These are phyloP conservation scores for Chaetoderma sp. DNA, from an alignment of 2,888 invertebrate species.

Conservation along the genomic window DNA sequence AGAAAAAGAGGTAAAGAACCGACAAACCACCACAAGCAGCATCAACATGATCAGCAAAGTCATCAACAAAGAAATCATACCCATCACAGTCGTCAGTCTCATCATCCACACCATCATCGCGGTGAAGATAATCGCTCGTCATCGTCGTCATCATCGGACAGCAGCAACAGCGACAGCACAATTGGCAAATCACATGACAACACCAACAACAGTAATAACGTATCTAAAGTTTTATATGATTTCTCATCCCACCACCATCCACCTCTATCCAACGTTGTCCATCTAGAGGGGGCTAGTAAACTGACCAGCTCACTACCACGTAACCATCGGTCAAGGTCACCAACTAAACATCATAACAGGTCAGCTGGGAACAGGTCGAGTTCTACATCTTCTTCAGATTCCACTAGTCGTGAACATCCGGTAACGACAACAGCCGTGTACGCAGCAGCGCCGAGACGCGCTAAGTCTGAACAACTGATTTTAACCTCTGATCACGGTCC, in stretches of 20 bases:
- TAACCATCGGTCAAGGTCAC: too few species aligned
- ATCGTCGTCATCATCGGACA: not conserved
- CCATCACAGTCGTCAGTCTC: not conserved
- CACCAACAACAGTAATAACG: too few species aligned
- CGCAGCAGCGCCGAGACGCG: too few species aligned
- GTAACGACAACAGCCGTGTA: not conserved
- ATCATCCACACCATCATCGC: too few species aligned
- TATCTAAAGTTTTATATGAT: constrained; percentile 4
- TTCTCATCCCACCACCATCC: constrained; percentile 1
- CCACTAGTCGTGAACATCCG: not conserved
- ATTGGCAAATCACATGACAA: not conserved
- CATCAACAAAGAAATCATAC: not conserved
- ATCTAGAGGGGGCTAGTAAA: not conserved
- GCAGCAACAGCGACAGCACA: not conserved
- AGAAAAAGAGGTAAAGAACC: too few species aligned
- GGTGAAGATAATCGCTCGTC: too few species aligned
- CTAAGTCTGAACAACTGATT: too few species aligned
- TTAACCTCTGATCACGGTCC: not conserved
- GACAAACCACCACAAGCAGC: too few species aligned
- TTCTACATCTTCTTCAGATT: not conserved
- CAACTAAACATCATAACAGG: too few species aligned
- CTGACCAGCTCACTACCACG: too few species aligned
- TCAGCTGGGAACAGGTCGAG: too few species aligned
- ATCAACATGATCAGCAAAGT: too few species aligned
- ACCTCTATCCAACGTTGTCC: not conserved